Percentiles rank a stretch among this genome's conserved stretches.
phyloP scores from a whole-genome alignment of 2,113 vertebrate species.

The Ciconia maguari region DNA sequence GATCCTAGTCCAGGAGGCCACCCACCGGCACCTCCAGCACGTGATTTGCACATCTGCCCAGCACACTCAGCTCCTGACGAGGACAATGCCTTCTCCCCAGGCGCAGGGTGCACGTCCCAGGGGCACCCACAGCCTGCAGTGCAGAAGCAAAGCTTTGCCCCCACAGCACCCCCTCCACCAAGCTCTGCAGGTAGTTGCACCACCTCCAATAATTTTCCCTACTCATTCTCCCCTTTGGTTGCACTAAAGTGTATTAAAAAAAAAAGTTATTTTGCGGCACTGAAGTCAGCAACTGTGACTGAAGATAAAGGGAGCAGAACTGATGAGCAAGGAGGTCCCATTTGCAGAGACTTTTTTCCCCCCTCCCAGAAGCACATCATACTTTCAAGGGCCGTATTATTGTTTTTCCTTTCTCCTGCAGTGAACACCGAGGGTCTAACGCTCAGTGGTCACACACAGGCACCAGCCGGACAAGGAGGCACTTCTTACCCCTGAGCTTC shows the following conservation, averaged over 20 bases:
- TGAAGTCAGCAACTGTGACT: neutral
- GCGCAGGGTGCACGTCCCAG: neutral
- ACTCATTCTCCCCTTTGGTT: neutral
- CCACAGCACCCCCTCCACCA: neutral
- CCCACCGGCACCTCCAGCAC: too few species aligned
- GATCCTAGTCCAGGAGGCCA: neutral
- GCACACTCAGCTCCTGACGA: neutral
- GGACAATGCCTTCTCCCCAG: neutral
- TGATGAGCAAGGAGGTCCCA: neutral
- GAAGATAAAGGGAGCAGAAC: neutral
- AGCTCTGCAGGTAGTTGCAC: neutral
- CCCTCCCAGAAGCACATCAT: neutral
- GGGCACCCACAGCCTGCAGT: fast-evolving
- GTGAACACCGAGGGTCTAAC: fast-evolving
- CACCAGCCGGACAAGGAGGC: neutral
- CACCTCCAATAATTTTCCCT: neutral
- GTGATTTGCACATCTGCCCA: neutral
- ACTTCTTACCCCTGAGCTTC: neutral
- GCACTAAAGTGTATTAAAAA: neutral
- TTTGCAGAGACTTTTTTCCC: neutral
- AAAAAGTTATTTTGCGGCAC: neutral
- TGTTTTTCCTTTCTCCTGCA: neutral
- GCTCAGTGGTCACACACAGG: neutral
- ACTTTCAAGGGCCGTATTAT: neutral
- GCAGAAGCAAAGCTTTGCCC: neutral